These are phyloP conservation scores for Halcyon malimbica DNA, from an alignment of 2,113 vertebrate species.

Conservation along the genomic window DNA sequence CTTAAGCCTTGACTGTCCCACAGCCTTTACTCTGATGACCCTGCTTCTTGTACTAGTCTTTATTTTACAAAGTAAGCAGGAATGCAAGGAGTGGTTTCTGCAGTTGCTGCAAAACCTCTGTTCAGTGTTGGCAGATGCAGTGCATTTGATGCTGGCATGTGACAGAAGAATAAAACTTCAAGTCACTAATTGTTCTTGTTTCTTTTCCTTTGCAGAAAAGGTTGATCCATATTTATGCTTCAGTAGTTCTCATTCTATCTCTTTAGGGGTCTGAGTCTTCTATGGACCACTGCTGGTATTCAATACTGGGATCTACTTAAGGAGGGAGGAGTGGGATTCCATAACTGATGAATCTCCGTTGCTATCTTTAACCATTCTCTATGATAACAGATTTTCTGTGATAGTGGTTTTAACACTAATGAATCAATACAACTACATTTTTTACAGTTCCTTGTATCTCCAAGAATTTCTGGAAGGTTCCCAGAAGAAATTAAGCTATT, in stretches of 20 bases:
- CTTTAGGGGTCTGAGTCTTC: background rate
- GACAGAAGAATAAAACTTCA: background rate
- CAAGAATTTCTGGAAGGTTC: background rate
- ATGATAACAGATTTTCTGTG: fast-evolving
- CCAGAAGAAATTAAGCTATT: background rate
- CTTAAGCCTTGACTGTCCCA: background rate
- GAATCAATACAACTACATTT: background rate
- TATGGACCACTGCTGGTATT: fast-evolving
- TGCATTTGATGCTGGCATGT: background rate
- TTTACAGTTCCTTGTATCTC: fast-evolving
- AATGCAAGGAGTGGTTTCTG: background rate
- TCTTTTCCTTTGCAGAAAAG: background rate
- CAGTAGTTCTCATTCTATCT: background rate
- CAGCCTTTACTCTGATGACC: background rate
- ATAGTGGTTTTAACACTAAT: background rate
- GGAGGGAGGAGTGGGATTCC: background rate
- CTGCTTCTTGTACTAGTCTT: background rate
- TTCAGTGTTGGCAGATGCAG: background rate
- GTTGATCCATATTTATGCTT: background rate
- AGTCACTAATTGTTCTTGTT: background rate
- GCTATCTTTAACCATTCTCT: background rate
- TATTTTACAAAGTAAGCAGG: background rate
- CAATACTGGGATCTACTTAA: fast-evolving
- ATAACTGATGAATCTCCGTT: background rate
- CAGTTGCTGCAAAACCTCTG: background rate